These are phyloP conservation scores for Masticophis lateralis DNA, from an alignment of 2,797 vertebrate species.

Conservation along the genomic window DNA sequence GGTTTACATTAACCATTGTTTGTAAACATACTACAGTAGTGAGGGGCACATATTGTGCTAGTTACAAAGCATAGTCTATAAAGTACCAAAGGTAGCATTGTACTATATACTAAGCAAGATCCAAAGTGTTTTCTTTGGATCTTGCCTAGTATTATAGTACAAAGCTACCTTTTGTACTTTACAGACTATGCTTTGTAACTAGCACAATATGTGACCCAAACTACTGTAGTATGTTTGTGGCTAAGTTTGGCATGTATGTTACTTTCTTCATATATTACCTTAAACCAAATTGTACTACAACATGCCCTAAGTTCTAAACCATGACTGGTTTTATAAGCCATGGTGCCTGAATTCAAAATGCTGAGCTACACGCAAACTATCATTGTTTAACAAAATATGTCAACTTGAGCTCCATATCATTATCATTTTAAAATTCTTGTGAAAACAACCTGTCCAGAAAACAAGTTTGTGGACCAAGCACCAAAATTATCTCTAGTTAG, in stretches of 20 bases:
- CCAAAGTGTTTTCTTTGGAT: background rate
- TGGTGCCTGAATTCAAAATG: background rate
- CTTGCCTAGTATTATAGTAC: background rate
- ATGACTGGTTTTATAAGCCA: background rate
- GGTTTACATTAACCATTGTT: background rate
- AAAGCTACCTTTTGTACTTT: background rate
- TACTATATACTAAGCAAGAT: background rate
- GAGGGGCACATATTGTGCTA: background rate
- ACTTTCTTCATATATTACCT: background rate
- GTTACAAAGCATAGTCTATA: background rate
- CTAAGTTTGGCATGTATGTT: background rate
- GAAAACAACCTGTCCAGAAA: background rate
- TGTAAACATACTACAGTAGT: background rate
- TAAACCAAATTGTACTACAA: background rate
- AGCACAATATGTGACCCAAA: background rate
- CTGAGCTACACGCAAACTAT: background rate
- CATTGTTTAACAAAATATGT: background rate
- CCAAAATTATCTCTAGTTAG: slow-evolving; percentile 21
- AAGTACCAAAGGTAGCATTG: background rate
- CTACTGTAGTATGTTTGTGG: background rate
- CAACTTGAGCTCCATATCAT: background rate
- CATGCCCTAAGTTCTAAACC: background rate
- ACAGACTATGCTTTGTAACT: background rate
- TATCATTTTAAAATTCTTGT: background rate
- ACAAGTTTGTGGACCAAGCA: slow-evolving; percentile 4